A percentile compares a stretch with the other conserved stretches of the same genome.
Evolutionary conservation across 2,113 vertebrate genomes (phyloP).

Genomic region (Melanotaenia duboulayi): DNA sequence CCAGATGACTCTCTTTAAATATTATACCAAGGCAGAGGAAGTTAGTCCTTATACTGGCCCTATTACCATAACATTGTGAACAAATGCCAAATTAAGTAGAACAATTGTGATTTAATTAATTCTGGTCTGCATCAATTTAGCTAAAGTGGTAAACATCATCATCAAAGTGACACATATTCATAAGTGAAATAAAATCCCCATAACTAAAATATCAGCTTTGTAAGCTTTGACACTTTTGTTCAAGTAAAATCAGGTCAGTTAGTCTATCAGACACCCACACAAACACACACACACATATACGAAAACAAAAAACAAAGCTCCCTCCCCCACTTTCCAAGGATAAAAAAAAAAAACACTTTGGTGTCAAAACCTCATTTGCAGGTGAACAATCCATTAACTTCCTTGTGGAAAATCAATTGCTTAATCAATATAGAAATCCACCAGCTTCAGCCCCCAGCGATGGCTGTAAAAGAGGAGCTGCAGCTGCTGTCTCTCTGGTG

Average conservation of each 20-base stretch:
- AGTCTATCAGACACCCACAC: conserved; percentile 5
- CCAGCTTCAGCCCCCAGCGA: conserved; percentile 1
- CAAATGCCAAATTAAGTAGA: neutral
- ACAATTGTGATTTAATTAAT: neutral
- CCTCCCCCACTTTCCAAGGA: neutral
- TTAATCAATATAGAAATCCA: conserved; percentile 33
- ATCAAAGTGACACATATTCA: neutral
- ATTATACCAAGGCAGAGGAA: too few relatives aligned
- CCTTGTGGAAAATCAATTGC: conserved; percentile 46
- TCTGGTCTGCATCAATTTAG: conserved; percentile 2
- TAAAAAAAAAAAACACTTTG: neutral
- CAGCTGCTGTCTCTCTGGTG: conserved; percentile 10
- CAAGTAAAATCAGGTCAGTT: conserved; percentile 28
- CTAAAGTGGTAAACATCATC: neutral
- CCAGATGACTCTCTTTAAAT: too few relatives aligned
- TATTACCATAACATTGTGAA: too few relatives aligned
- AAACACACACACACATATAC: neutral
- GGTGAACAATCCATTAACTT: conserved; percentile 43
- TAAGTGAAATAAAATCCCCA: neutral
- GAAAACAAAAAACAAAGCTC: too few relatives aligned
- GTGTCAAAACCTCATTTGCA: conserved; percentile 54
- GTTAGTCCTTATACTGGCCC: too few relatives aligned
- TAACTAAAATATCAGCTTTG: conserved; percentile 10
- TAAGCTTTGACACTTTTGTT: conserved; percentile 26
- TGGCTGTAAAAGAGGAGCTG: conserved; percentile 13